phyloP scores from a whole-genome alignment of 1,140 invertebrate species.

The Matsumurasca onukii region DNA sequence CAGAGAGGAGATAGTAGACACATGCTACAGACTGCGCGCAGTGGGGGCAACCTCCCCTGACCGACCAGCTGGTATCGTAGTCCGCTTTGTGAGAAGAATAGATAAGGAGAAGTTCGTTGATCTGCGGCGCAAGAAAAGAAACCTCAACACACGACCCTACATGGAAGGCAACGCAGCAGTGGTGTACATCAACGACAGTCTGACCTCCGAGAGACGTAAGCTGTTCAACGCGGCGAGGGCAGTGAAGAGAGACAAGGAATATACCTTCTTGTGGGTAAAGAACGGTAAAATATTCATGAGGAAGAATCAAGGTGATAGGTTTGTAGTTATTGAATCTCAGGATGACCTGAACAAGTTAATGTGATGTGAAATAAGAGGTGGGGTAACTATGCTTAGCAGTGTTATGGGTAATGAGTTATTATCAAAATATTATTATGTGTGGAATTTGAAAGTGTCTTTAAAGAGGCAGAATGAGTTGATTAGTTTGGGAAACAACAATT shows the following conservation, averaged over 20 bases:
- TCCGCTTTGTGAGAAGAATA: slow-evolving; percentile 15
- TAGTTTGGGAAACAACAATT: background rate
- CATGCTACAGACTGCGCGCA: background rate
- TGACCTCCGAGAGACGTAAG: slow-evolving; percentile 4
- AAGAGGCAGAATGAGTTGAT: background rate
- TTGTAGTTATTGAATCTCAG: background rate
- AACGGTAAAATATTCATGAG: slow-evolving; percentile 16
- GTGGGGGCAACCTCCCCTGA: background rate
- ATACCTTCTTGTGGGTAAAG: slow-evolving; percentile 11
- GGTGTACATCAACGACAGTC: slow-evolving; percentile 13
- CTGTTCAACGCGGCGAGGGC: background rate
- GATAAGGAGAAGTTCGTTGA: background rate
- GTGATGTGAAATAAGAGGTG: too few relatives aligned
- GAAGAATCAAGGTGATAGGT: background rate
- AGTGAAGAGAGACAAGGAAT: slow-evolving; percentile 16
- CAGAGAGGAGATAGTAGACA: background rate
- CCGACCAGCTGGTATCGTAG: slow-evolving; percentile 9
- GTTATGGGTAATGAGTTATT: background rate
- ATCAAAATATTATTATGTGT: background rate
- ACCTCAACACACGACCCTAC: background rate
- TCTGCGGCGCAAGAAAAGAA: background rate
- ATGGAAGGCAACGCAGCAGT: background rate
- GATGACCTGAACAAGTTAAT: background rate
- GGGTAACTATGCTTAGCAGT: background rate
- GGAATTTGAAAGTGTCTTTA: background rate